These are phyloP conservation scores for Anhinga anhinga DNA, from an alignment of 2,113 vertebrate genomes.

Conservation along the genomic window DNA sequence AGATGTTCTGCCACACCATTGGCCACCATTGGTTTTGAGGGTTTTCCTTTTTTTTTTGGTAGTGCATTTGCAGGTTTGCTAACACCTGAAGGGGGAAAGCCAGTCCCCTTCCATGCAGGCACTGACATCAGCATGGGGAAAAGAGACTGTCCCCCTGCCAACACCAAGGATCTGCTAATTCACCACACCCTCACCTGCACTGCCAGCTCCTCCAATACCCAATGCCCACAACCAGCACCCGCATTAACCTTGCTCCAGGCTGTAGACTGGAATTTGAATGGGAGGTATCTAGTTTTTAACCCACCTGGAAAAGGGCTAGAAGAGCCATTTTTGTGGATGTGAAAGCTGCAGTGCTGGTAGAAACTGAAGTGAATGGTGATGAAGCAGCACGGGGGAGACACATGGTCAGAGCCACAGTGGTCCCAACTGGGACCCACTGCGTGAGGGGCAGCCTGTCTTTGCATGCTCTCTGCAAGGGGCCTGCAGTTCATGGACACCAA, in stretches of 20 bases:
- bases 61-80: not conserved
- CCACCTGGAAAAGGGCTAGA: not conserved
- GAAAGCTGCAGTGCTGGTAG: not conserved
- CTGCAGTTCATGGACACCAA: not conserved
- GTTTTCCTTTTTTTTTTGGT: too few relatives aligned
- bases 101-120: not conserved
- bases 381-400: not conserved
- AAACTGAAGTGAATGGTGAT: not conserved
- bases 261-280: not conserved
- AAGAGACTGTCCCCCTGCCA: not conserved
- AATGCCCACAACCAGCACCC: accelerated
- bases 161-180: not conserved
- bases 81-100: not conserved
- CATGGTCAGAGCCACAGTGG: not conserved
- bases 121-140: accelerated
- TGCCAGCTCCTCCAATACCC: not conserved
- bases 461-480: not conserved
- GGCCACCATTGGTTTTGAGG: not conserved
- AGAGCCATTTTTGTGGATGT: not conserved
- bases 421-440: accelerated
- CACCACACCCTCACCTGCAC: not conserved
- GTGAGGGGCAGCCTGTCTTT: accelerated
- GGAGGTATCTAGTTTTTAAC: not conserved
- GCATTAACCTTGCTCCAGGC: not conserved
- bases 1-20: not conserved